phyloP scores from a whole-genome alignment of 2,113 vertebrate species.

The Cichladusa arquata region DNA sequence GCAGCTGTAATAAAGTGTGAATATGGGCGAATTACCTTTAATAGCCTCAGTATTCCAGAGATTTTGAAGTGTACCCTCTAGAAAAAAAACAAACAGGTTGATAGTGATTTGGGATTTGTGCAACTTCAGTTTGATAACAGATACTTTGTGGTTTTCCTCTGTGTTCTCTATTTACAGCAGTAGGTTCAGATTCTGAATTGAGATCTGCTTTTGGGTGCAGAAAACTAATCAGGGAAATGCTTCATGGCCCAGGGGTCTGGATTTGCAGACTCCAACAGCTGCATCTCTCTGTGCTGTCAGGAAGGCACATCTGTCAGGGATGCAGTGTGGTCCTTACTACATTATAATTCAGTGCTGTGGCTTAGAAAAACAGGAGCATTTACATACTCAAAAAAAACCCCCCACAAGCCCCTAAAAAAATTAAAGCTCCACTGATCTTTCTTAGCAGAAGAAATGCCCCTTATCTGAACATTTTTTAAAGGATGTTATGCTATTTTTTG shows the following conservation, averaged over 20 bases:
- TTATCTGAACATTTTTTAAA: not conserved
- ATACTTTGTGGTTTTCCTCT: not conserved
- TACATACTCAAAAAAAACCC: not conserved
- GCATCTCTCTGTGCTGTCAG: not conserved
- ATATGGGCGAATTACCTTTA: not conserved
- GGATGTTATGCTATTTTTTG: not conserved
- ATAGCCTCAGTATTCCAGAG: not conserved
- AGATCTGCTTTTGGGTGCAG: not conserved
- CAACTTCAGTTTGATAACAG: not conserved
- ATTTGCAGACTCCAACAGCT: conserved; percentile 25
- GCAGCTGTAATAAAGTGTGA: not conserved
- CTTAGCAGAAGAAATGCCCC: not conserved
- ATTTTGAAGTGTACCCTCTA: not conserved
- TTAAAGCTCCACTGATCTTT: not conserved
- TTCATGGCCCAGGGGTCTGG: conserved; percentile 21
- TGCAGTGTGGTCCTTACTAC: not conserved
- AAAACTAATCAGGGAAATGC: conserved; percentile 15
- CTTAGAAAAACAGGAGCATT: not conserved
- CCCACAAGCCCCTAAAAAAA: not conserved
- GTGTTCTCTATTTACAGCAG: not conserved
- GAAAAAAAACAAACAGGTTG: not conserved
- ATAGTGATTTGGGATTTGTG: not conserved
- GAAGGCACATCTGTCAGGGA: conserved; percentile 9
- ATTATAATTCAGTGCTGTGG: not conserved
- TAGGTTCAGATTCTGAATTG: not conserved